Evolutionary conservation across 2,797 vertebrate species (phyloP), one percentile per base, ranked within the genome.

Genomic region (Luscinia luscinia): DNA sequence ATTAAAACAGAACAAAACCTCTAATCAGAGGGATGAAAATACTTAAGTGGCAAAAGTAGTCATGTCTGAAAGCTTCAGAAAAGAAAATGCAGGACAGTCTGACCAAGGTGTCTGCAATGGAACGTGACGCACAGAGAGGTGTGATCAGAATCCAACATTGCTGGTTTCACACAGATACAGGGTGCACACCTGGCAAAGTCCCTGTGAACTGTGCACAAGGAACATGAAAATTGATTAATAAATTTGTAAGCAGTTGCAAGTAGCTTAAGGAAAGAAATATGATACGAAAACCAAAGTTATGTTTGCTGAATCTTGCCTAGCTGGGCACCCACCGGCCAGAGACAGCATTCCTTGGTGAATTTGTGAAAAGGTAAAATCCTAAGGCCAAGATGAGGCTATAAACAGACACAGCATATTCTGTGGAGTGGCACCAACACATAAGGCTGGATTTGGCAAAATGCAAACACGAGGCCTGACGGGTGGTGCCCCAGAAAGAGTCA

Each of bases 91-190:
- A 38, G 59, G 48, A 26, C 3, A 30, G 55, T 12, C 63, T 30
- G 67, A 70, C 27, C 61, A 57, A 64, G 63, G 8, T 7, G 2
- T 4, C 36, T 79, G 43, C 20, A 28, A 27, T 1, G 28, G 61
- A 76, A 63, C 0, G 1, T 2, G 46, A 45, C 0, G 0, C 38
- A 26, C 32, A 21, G 24, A 38, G 51, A 6, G 23, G 26, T 40
- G 32, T 5, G 48, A 40, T 38, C 59, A 36, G 54, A 70, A 43
- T 17, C 73, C 24, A 46, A 36, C 9, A 20, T 0, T 2, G 24
- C 19, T 6, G 7, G 15, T 20, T 57, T 63, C 61, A 63, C n/a
- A 15, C 54, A 45, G 20, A 45, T 0, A 24, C 19, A 49, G 3
- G 2, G 43, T 2, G 41, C 58, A 23, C 68, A 57, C 11, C 69